Conservation (phyloP, 1,140 invertebrate genomes). For the fruit fly (Drosophila melanogaster) region Release_6_plus_ISO1_MT NT_037436.4:1716501-1717000, state of each 20-base stretch:
- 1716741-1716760: conserved; percentile 41
- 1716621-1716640: conserved; percentile 23
- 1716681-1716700: conserved; percentile 81
- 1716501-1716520: conserved; percentile 93
- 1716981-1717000: background rate
- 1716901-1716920: conserved; percentile 88
- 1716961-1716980: background rate
- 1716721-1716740: conserved; percentile 49
- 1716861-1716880: conserved; percentile 94
- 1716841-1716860: conserved; percentile 90
- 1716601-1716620: conserved; percentile 18
- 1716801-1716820: conserved; percentile 88
- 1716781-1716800: conserved; percentile 77
- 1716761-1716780: background rate
- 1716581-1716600: background rate
- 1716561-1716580: conserved; percentile 3
- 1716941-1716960: conserved; percentile 78
- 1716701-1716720: conserved; percentile 73
- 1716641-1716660: conserved; percentile 25
- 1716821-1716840: conserved; percentile 96
- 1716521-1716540: conserved; percentile 92
- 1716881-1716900: conserved; percentile 92
- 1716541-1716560: conserved; percentile 92
- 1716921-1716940: conserved; percentile 85
- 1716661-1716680: conserved; percentile 72